Conservation (phyloP, 2,888 invertebrate genomes). For the Campoletis raptor region DNA sequence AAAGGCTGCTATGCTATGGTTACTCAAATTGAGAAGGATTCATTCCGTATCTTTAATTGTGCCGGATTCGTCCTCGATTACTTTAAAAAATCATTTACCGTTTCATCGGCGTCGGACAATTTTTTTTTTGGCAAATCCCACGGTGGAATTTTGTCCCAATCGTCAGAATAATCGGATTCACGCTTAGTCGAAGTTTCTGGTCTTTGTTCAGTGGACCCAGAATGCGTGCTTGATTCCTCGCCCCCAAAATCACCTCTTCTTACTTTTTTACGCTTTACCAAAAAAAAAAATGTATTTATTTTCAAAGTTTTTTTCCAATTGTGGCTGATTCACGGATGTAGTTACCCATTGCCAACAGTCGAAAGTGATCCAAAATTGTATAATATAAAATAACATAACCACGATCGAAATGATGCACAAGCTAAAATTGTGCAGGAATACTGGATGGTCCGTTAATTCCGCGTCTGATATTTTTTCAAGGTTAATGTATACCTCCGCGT, state of each 20-base stretch:
- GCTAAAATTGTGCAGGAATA: constrained; percentile 81
- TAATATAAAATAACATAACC: constrained; percentile 77
- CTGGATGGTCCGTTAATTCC: constrained; percentile 78
- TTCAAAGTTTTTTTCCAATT: not conserved
- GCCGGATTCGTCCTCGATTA: not conserved
- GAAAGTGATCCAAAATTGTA: constrained; percentile 79
- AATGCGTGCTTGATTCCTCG: constrained; percentile 31
- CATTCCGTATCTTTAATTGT: too few species aligned
- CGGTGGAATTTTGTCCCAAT: constrained; percentile 33
- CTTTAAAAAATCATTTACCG: constrained; percentile 28
- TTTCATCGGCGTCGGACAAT: constrained; percentile 26
- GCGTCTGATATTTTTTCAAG: constrained; percentile 77
- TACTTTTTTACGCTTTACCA: constrained; percentile 37
- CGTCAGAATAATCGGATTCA: not conserved
- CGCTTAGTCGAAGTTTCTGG: constrained; percentile 29
- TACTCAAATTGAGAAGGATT: too few species aligned
- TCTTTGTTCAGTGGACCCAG: not conserved
- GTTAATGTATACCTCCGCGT: constrained; percentile 80
- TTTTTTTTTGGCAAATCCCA: constrained; percentile 41
- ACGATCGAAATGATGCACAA: constrained; percentile 81
- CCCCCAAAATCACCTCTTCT: not conserved
- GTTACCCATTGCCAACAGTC: constrained; percentile 78
- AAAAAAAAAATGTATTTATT: not conserved
- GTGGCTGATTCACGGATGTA: not conserved
- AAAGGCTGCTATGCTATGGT: not conserved